Evolutionary conservation across 2,888 invertebrate species (phyloP).

Genomic region (Gastracanthus pulcherrimus): DNA sequence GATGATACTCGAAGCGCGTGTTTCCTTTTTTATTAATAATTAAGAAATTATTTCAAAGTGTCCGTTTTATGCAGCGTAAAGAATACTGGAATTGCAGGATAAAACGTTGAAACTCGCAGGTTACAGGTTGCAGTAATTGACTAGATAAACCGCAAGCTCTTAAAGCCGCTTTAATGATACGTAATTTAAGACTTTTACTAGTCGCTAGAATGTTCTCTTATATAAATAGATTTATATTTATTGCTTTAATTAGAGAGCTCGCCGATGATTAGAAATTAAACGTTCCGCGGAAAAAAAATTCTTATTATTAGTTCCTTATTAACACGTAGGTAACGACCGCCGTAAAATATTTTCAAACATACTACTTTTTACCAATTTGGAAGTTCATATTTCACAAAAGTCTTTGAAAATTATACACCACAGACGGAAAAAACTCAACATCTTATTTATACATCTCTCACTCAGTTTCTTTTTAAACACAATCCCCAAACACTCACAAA

Average conservation of each 20-base stretch:
- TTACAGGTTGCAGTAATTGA: conserved; percentile 47
- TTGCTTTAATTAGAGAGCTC: conserved; percentile 41
- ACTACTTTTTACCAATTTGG: not conserved
- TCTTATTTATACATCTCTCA: no score
- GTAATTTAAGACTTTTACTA: conserved; percentile 51
- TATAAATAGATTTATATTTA: conserved; percentile 47
- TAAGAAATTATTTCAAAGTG: conserved; percentile 54
- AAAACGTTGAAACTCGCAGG: conserved; percentile 33
- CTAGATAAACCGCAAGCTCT: conserved; percentile 53
- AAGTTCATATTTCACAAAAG: no score
- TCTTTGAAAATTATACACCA: no score
- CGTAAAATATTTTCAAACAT: not conserved
- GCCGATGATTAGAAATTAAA: not conserved
- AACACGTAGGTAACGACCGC: not conserved
- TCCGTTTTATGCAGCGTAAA: conserved; percentile 46
- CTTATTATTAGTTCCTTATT: conserved; percentile 16
- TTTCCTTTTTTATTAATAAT: conserved; percentile 31
- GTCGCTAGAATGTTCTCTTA: conserved; percentile 20
- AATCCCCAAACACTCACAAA: no score
- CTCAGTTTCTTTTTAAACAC: no score
- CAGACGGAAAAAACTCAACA: no score
- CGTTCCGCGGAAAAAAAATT: not conserved
- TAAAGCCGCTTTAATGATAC: conserved; percentile 49
- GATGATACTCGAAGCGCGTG: not conserved
- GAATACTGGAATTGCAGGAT: conserved; percentile 39